These are phyloP conservation scores for Botrylloides violaceus DNA, from an alignment of 23 tunicate species.

Conservation along the genomic window DNA sequence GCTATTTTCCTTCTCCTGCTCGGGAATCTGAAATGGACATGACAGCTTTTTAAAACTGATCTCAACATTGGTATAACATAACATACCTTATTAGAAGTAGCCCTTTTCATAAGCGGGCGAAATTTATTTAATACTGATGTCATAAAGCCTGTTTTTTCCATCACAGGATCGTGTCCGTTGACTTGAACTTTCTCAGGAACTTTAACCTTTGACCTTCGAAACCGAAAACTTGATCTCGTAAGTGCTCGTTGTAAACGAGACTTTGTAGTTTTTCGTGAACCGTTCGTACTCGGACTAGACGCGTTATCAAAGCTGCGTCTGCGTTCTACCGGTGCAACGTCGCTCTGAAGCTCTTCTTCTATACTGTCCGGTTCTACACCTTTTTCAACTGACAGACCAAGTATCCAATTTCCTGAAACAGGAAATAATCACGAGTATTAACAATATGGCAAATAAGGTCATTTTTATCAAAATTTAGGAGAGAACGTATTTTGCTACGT, in stretches of 20 bases:
- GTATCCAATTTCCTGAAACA: constrained; percentile 9
- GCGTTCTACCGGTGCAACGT: neutral
- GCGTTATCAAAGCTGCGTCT: constrained; percentile 18
- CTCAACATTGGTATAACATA: neutral
- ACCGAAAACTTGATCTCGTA: neutral
- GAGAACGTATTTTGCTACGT: too few species aligned
- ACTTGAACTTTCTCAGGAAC: neutral
- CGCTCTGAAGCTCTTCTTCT: neutral
- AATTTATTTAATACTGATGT: constrained; percentile 15
- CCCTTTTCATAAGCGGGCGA: neutral
- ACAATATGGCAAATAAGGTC: neutral
- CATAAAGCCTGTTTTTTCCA: constrained; percentile 2
- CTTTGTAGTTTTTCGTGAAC: constrained; percentile 8
- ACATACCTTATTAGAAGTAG: constrained; percentile 10
- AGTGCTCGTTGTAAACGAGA: constrained; percentile 6
- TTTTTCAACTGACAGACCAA: constrained; percentile 3
- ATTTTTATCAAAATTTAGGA: neutral
- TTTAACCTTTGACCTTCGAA: neutral
- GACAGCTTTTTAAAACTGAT: neutral
- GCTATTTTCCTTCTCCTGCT: neutral
- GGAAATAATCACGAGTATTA: neutral
- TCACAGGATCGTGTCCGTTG: neutral
- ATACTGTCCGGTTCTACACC: neutral
- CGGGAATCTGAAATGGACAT: neutral
- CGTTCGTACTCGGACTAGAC: constrained; percentile 4